Evolutionary conservation across 2,797 vertebrate species (phyloP).

Genomic region (Sardinella longiceps): DNA sequence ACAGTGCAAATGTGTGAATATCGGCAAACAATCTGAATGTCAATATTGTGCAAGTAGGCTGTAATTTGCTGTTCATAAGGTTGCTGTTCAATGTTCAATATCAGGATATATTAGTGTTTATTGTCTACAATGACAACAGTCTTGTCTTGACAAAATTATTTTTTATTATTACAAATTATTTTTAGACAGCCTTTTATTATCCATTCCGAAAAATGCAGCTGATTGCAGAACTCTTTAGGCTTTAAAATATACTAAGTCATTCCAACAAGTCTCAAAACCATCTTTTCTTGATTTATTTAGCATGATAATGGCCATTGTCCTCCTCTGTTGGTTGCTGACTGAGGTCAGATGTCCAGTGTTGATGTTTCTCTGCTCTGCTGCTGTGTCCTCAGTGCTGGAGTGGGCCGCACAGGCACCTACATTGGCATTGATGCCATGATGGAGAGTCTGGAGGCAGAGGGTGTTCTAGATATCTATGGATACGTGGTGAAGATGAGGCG

Average conservation of each 20-base stretch:
- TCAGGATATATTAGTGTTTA: not conserved
- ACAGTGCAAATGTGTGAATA: not conserved
- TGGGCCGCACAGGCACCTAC: slow-evolving; percentile 93
- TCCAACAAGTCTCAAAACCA: not conserved
- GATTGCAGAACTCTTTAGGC: not conserved
- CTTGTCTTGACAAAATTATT: too few relatives aligned
- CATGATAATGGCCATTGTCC: not conserved
- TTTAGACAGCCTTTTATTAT: too few relatives aligned
- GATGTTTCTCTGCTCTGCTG: slow-evolving; percentile 6
- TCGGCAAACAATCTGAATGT: not conserved
- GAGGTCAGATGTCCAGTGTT: not conserved
- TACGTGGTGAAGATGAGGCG: slow-evolving; percentile 87
- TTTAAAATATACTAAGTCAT: not conserved
- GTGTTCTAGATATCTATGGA: slow-evolving; percentile 89
- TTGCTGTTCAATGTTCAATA: not conserved
- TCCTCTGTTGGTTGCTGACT: not conserved
- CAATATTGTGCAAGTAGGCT: not conserved
- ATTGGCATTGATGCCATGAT: slow-evolving; percentile 96
- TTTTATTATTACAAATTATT: too few relatives aligned
- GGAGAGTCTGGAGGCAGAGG: slow-evolving; percentile 88
- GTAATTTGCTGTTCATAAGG: not conserved
- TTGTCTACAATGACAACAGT: too few relatives aligned
- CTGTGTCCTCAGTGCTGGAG: slow-evolving; percentile 82
- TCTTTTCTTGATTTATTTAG: not conserved
- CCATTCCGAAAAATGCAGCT: too few relatives aligned